phyloP scores from a whole-genome alignment of 2,113 vertebrate species.

The Mastomys natalensis region DNA sequence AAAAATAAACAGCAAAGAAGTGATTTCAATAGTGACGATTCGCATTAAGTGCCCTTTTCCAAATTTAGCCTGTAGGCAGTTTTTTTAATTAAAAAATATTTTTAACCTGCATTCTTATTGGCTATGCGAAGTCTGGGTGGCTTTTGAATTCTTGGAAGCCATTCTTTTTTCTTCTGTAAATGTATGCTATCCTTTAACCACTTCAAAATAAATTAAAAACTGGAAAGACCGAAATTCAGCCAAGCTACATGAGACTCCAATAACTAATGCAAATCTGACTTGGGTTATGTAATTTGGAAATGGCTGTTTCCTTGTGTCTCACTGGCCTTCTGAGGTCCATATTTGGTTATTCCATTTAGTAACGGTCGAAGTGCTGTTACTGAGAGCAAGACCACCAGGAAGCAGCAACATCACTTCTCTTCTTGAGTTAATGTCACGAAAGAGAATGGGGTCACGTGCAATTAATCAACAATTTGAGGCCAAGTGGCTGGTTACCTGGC shows the following conservation, averaged over 20 bases:
- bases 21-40: conserved; percentile 86
- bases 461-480: conserved; percentile 42
- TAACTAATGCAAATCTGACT: conserved; percentile 79
- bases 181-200: conserved; percentile 82
- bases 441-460: not conserved
- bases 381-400: conserved; percentile 49
- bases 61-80: conserved; percentile 86
- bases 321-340: conserved; percentile 58
- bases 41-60: conserved; percentile 85
- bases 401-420: conserved; percentile 3
- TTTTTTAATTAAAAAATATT: conserved; percentile 87
- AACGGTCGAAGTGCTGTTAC: conserved; percentile 26
- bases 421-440: conserved; percentile 24
- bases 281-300: conserved; percentile 76
- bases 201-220: conserved; percentile 80
- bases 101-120: conserved; percentile 85
- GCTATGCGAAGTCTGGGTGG: conserved; percentile 78
- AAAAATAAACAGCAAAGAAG: conserved; percentile 85
- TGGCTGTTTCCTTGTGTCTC: conserved; percentile 67
- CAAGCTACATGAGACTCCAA: conserved; percentile 78
- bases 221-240: conserved; percentile 81
- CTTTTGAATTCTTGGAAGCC: conserved; percentile 83
- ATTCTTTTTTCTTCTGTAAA: conserved; percentile 75
- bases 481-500: conserved; percentile 62
- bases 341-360: conserved; percentile 57